These are phyloP conservation scores for Cantharis lateralis DNA, from an alignment of 2,888 invertebrate species.

Conservation along the genomic window DNA sequence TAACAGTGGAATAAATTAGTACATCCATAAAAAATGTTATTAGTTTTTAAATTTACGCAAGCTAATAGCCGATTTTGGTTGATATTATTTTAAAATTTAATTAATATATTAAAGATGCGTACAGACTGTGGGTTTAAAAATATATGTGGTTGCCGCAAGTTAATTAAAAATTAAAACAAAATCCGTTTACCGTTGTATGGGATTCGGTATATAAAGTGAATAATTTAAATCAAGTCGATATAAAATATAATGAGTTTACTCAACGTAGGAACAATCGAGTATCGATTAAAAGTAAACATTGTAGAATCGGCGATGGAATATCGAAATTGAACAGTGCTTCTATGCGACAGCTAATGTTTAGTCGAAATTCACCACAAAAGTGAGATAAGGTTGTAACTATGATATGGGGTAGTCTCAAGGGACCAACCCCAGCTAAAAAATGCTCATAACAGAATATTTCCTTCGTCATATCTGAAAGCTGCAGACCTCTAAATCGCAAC, in stretches of 20 bases:
- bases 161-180: slow-evolving; percentile 14
- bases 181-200: slow-evolving; percentile 24
- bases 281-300: slow-evolving; percentile 39
- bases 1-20: background rate
- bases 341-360: slow-evolving; percentile 33
- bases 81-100: background rate
- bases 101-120: background rate
- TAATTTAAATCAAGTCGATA: slow-evolving; percentile 36
- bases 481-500: slow-evolving; percentile 45
- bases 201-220: slow-evolving; percentile 37
- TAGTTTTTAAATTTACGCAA: background rate
- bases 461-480: slow-evolving; percentile 49
- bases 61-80: background rate
- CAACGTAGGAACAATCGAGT: slow-evolving; percentile 34
- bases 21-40: background rate
- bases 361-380: slow-evolving; percentile 27
- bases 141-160: background rate
- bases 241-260: slow-evolving; percentile 34
- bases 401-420: slow-evolving; percentile 23
- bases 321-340: slow-evolving; percentile 22
- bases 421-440: slow-evolving; percentile 40
- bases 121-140: too few species aligned
- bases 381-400: slow-evolving; percentile 28
- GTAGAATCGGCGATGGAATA: slow-evolving; percentile 10
- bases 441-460: slow-evolving; percentile 51